These are phyloP conservation scores for Colletes gigas DNA, from an alignment of 1,140 invertebrate genomes.

Conservation along the genomic window DNA sequence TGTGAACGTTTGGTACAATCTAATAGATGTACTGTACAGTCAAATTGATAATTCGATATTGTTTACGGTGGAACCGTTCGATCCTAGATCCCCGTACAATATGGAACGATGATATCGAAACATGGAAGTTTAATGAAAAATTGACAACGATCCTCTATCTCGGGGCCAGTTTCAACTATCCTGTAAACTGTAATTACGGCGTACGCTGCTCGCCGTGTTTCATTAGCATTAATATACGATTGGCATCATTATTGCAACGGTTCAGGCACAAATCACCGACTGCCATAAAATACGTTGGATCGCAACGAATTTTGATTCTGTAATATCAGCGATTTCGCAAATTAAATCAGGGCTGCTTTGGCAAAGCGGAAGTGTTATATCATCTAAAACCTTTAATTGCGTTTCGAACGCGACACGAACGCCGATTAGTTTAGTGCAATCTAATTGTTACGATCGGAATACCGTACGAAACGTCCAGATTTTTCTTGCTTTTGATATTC, in stretches of 20 bases:
- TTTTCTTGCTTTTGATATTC: too few species aligned
- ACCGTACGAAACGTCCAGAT: too few species aligned
- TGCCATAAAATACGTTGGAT: not conserved
- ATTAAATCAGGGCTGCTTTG: too few species aligned
- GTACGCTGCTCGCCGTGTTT: not conserved
- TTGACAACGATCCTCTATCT: slow-evolving; percentile 7
- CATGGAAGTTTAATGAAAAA: slow-evolving; percentile 21
- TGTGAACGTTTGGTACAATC: not conserved
- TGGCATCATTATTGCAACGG: not conserved
- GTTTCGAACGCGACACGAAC: too few species aligned
- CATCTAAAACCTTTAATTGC: too few species aligned
- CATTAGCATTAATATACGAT: slow-evolving; percentile 18
- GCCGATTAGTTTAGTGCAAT: too few species aligned
- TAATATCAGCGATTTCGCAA: not conserved
- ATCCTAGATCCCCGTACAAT: not conserved
- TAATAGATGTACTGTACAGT: not conserved
- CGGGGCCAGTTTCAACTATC: not conserved
- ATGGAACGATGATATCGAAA: not conserved
- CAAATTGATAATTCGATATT: not conserved
- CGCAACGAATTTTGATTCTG: not conserved
- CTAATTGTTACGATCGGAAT: too few species aligned
- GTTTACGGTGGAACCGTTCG: not conserved
- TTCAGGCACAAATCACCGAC: not conserved
- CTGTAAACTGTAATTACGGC: slow-evolving; percentile 14
- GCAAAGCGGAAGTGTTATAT: not conserved